phyloP scores from a whole-genome alignment of 2,113 vertebrate genomes.

The Xenopus borealis region DNA sequence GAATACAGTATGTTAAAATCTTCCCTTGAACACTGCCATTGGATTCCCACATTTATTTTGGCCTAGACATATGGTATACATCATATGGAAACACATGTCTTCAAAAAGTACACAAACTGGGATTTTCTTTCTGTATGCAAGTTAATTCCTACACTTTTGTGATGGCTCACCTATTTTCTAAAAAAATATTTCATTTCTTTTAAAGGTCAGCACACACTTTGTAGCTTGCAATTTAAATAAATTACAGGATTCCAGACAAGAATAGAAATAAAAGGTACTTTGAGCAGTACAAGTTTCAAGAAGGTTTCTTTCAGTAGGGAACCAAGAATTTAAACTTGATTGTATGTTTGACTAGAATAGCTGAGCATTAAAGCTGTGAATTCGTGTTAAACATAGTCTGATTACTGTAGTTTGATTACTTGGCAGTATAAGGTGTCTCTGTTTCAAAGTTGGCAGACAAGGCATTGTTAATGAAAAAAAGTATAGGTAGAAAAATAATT shows the following conservation, averaged over 20 bases:
- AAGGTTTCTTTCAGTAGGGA: background rate
- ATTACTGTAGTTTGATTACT: conserved; percentile 1
- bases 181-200: background rate
- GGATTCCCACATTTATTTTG: too few relatives aligned
- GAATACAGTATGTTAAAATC: too few relatives aligned
- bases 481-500: background rate
- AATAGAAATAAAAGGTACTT: conserved; percentile 1
- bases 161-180: background rate
- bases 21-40: too few relatives aligned
- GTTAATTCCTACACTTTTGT: background rate
- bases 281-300: background rate
- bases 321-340: background rate
- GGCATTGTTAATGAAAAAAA: background rate
- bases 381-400: background rate
- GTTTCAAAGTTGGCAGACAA: background rate
- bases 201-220: background rate
- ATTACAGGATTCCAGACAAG: background rate
- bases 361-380: conserved; percentile 3
- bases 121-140: too few relatives aligned
- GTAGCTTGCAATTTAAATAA: background rate
- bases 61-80: too few relatives aligned
- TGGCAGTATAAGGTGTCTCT: background rate
- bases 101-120: too few relatives aligned
- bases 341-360: background rate
- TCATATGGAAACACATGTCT: too few relatives aligned